Evolutionary conservation across 2,797 vertebrate genomes (phyloP).

Genomic region (Steatocranus sp.): DNA sequence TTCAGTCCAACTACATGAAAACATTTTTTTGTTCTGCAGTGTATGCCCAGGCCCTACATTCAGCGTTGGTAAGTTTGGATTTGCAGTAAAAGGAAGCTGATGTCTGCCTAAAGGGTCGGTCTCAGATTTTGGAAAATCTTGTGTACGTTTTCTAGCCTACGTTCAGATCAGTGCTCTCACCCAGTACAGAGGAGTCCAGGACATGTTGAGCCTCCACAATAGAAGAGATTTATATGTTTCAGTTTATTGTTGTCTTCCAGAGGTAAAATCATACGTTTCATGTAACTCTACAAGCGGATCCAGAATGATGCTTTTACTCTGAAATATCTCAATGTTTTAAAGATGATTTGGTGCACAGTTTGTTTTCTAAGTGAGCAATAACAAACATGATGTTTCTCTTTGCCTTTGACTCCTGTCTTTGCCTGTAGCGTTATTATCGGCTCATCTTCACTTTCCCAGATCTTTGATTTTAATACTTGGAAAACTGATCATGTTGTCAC

Average conservation of each 20-base stretch:
- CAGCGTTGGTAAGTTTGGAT: constrained; percentile 76
- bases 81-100: constrained; percentile 27
- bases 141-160: background rate
- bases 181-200: background rate
- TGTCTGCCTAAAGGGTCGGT: background rate
- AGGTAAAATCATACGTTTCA: background rate
- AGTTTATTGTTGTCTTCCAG: background rate
- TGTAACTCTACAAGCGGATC: background rate
- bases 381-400: background rate
- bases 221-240: background rate
- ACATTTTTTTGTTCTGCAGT: constrained; percentile 66
- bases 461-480: background rate
- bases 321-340: background rate
- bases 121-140: background rate
- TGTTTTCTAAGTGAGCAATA: background rate
- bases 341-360: background rate
- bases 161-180: background rate
- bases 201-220: background rate
- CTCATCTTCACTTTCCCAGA: background rate
- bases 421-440: background rate
- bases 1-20: background rate
- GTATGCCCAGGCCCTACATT: constrained; percentile 79
- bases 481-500: background rate
- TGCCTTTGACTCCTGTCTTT: background rate
- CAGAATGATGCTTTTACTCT: background rate